phyloP scores from a whole-genome alignment of 2,888 invertebrate genomes.

The Cenopis cana region DNA sequence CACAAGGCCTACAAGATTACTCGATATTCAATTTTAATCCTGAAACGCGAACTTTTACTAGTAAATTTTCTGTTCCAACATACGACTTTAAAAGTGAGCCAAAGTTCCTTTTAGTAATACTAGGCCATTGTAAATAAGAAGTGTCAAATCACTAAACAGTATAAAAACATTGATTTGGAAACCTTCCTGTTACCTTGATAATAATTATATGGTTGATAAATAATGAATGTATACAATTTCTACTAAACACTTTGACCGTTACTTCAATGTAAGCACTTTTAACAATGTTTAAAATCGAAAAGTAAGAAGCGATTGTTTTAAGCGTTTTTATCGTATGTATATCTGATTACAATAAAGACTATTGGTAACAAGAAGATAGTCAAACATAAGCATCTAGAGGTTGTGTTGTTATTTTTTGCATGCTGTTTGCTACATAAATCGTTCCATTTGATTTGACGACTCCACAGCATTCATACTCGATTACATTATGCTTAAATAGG shows the following conservation, averaged over 20 bases:
- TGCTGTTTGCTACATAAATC: background rate
- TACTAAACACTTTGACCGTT: background rate
- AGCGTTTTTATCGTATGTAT: no score
- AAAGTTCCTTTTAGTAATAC: background rate
- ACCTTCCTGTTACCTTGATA: constrained; percentile 27
- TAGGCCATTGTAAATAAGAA: background rate
- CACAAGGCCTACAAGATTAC: background rate
- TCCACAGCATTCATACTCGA: no score
- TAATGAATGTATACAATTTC: background rate
- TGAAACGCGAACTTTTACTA: background rate
- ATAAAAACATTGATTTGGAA: constrained; percentile 4
- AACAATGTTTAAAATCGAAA: no score
- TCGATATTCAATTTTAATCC: background rate
- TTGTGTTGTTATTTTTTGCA: constrained; percentile 14
- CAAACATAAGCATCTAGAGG: constrained; percentile 26
- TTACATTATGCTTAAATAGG: no score
- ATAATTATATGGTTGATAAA: background rate
- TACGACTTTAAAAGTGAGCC: background rate
- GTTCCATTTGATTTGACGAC: no score
- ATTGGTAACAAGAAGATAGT: constrained; percentile 28
- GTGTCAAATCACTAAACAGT: constrained; percentile 37
- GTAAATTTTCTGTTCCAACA: background rate
- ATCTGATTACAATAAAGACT: background rate
- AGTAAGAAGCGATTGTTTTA: no score
- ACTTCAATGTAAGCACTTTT: no score